Percentiles rank a stretch among this genome's conserved stretches.
phyloP scores from a whole-genome alignment of 2,888 invertebrate species.

The Standfussiana lucernea region DNA sequence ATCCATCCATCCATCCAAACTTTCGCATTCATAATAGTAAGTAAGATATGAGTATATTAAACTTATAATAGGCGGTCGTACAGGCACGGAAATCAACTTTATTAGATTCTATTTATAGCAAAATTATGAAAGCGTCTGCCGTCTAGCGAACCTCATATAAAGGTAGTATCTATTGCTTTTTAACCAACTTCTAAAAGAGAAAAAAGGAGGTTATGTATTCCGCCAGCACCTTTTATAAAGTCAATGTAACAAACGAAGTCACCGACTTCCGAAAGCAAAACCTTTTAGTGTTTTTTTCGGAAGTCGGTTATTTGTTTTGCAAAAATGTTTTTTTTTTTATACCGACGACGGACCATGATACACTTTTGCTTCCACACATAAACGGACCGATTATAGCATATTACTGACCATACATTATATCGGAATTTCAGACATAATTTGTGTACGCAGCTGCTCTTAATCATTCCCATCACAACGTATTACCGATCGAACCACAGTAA shows the following conservation, averaged over 20 bases:
- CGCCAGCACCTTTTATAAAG: too few species aligned
- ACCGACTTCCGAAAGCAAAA: too few species aligned
- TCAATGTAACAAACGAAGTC: too few species aligned
- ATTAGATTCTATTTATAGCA: neutral
- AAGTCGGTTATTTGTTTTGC: too few species aligned
- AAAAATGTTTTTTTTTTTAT: too few species aligned
- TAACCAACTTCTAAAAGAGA: too few species aligned
- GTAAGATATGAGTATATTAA: too few species aligned
- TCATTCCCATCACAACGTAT: conserved; percentile 30
- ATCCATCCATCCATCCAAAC: too few species aligned
- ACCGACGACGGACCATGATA: neutral
- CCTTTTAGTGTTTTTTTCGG: too few species aligned
- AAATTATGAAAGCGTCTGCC: neutral
- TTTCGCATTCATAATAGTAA: too few species aligned
- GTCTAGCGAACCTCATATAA: neutral
- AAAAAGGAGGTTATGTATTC: too few species aligned
- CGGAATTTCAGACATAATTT: conserved; percentile 47
- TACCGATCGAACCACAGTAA: conserved; percentile 2
- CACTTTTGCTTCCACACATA: neutral
- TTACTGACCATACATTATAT: neutral
- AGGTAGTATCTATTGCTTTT: neutral
- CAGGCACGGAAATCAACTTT: neutral
- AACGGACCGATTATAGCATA: neutral
- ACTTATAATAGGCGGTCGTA: too few species aligned
- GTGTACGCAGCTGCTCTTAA: conserved; percentile 43